Base-by-base conservation (phyloP, 2,113 vertebrate genomes). In the Hassar affinis region DNA sequence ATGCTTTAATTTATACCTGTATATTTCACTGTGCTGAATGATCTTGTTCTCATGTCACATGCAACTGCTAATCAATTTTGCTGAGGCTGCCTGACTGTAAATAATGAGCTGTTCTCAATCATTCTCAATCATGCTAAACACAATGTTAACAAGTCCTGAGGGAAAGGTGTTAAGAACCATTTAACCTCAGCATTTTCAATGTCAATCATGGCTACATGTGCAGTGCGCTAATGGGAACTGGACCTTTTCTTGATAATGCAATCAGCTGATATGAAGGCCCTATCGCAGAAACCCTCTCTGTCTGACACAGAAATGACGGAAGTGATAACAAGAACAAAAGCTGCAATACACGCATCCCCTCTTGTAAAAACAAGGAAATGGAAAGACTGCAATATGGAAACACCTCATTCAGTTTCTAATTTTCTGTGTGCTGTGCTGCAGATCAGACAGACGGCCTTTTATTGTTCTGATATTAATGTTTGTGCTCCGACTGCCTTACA, bases 381-480 rank as follows among this genome's bases (percentile, higher is more conserved):
- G 35, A 93, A 95, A 94, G 92, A 93, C 93, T 91, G 89, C 93
- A 92, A 94, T 93, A 93, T 33, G 91, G 93, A 93, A 86, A 85
- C 88, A 91, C 90, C 91, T 93, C 88, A 88, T 90, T 90, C 85
- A n/a, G 77, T 92, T 93, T 93, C 92, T 92, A 91, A 93, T 95
- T 95, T 94, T 90, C 93, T 90, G 71, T 90, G 89, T 85, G 62
- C 88, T 74, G 74, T 64, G 11, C 56, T 45, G n/a, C 14, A 76
- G 90, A 90, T 91, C 88, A 89, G 87, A 87, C 84, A 85, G 90
- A 92, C 49, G 93, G 93, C 89, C 88, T 93, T 91, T 83, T 85
- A 78, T 92, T 93, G 89, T 92, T 94, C 94, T 95, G 94, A 96
- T 95, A 95, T 96, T 95, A 94, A 93, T 94, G 91, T 92, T 90